Percentiles rank a stretch among this genome's conserved stretches.
Conservation (phyloP, 2,797 vertebrate species). For the Sebastes trivittatus region DNA sequence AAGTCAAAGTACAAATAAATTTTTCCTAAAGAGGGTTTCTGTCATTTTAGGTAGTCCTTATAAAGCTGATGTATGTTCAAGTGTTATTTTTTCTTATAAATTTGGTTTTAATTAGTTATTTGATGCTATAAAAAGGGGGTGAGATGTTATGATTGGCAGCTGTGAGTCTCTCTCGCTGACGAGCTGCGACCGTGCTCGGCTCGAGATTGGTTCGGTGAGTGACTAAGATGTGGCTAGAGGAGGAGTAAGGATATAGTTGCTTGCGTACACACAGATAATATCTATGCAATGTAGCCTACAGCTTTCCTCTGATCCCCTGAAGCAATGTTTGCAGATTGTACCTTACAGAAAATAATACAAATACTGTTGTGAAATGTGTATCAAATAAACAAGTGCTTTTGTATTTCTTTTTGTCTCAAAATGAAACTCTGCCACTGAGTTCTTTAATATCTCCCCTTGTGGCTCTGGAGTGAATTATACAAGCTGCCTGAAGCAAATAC, state of each 20-base stretch:
- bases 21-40: too few species aligned
- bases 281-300: background rate
- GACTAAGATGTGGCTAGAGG: background rate
- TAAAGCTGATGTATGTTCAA: too few species aligned
- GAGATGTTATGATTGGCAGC: too few species aligned
- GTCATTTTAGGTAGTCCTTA: too few species aligned
- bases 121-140: too few species aligned
- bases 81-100: too few species aligned
- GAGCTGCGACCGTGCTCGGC: too few species aligned
- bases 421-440: slow-evolving; percentile 36
- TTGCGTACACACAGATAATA: background rate
- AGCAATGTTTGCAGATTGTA: slow-evolving; percentile 3
- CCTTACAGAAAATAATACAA: slow-evolving; percentile 4
- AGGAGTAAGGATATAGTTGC: background rate
- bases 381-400: slow-evolving; percentile 39
- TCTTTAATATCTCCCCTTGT: slow-evolving; percentile 56
- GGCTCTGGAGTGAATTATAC: slow-evolving; percentile 61
- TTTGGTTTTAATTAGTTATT: too few species aligned
- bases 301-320: background rate
- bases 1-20: too few species aligned
- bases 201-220: too few species aligned
- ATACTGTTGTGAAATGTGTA: slow-evolving; percentile 30
- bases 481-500: slow-evolving; percentile 61
- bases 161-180: too few species aligned
- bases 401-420: slow-evolving; percentile 16